Conservation (phyloP, 2,113 vertebrate genomes). For the Salvelinus alpinus region DNA sequence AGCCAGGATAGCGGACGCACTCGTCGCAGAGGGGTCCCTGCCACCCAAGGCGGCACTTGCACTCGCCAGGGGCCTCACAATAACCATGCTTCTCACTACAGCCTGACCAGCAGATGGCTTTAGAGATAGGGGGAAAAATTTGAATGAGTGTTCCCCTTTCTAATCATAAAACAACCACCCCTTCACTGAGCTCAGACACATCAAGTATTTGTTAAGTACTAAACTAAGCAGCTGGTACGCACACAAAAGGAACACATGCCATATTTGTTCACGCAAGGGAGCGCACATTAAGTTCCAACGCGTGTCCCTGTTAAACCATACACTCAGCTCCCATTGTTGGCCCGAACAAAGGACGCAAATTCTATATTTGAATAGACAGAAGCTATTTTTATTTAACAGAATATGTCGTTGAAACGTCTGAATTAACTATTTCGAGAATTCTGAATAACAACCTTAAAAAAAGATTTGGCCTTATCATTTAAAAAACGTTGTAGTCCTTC, state of each 20-base stretch:
- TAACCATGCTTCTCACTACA: slow-evolving; percentile 83
- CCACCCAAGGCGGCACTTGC: slow-evolving; percentile 88
- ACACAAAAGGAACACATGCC: slow-evolving; percentile 62
- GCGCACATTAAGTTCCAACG: slow-evolving; percentile 19
- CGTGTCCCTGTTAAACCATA: slow-evolving; percentile 36
- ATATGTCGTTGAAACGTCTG: background rate
- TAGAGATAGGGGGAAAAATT: slow-evolving; percentile 15
- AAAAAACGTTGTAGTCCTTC: too few species aligned
- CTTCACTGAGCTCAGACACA: slow-evolving; percentile 33
- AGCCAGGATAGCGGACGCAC: slow-evolving; percentile 83
- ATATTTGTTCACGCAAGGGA: slow-evolving; percentile 31
- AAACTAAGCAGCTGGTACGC: slow-evolving; percentile 73
- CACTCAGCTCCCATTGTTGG: slow-evolving; percentile 51
- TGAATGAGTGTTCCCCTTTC: background rate
- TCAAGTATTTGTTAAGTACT: slow-evolving; percentile 70
- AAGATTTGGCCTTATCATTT: too few species aligned
- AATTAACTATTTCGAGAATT: background rate
- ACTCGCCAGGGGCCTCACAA: slow-evolving; percentile 85
- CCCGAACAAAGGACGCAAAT: slow-evolving; percentile 61
- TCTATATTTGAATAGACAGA: slow-evolving; percentile 1
- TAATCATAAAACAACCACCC: slow-evolving; percentile 27
- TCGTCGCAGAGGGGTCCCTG: slow-evolving; percentile 81
- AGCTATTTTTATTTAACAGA: background rate
- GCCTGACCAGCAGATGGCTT: slow-evolving; percentile 81
- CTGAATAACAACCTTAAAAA: background rate